Percentiles rank a stretch among this genome's conserved stretches.
These are phyloP conservation scores for Fukomys damarensis DNA, from an alignment of 2,113 vertebrate species.

Conservation along the genomic window DNA sequence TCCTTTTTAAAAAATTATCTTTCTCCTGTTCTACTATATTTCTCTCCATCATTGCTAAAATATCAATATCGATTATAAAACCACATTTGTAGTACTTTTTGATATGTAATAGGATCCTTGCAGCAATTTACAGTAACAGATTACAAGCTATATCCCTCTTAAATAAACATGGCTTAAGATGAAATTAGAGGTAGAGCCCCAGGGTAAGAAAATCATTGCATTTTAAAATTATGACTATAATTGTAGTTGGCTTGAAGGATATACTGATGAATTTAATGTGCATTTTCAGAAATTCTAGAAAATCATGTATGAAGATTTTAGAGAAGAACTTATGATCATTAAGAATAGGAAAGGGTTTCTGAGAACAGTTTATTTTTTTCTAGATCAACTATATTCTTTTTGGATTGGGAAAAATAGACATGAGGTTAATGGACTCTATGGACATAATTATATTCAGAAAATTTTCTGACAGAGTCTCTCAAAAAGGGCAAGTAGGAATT, in stretches of 20 bases:
- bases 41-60: neutral
- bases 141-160: neutral
- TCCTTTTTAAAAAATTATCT: neutral
- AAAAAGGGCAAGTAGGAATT: neutral
- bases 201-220: neutral
- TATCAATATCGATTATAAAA: neutral
- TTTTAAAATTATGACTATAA: conserved; percentile 6
- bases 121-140: neutral
- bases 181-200: neutral
- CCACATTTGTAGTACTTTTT: neutral
- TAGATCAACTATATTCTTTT: neutral
- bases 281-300: neutral
- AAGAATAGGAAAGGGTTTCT: neutral
- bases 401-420: neutral
- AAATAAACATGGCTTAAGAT: neutral
- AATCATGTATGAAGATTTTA: neutral
- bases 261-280: neutral
- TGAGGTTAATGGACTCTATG: neutral
- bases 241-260: conserved; percentile 7
- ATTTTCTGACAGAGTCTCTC: neutral
- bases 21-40: neutral
- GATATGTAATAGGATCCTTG: neutral
- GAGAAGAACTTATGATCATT: neutral
- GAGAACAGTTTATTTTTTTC: conserved; percentile 6
- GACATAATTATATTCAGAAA: neutral